A percentile compares a stretch with the other conserved stretches of the same genome.
Conservation (phyloP, 2,888 invertebrate species). For the Drymonia ruficornis region DNA sequence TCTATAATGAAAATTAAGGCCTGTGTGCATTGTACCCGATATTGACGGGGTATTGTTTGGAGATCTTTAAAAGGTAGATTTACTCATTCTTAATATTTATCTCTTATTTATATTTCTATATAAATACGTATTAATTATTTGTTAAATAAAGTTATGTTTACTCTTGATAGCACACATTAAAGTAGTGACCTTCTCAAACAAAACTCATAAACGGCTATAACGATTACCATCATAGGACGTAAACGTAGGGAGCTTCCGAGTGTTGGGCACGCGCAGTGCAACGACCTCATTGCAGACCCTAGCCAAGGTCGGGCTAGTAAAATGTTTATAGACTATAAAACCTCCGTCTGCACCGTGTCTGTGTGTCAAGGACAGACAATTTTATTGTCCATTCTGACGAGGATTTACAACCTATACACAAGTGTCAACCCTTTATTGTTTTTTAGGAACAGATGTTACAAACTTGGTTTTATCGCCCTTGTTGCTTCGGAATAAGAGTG, state of each 20-base stretch:
- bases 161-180: too few species aligned
- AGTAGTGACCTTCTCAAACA: background rate
- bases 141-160: too few species aligned
- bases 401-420: constrained; percentile 56
- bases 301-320: constrained; percentile 83
- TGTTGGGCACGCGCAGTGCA: constrained; percentile 73
- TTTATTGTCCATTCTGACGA: constrained; percentile 72
- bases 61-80: too few species aligned
- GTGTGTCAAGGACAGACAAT: constrained; percentile 82
- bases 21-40: too few species aligned
- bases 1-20: too few species aligned
- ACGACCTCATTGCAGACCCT: constrained; percentile 82
- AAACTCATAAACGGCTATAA: background rate
- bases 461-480: constrained; percentile 10
- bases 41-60: too few species aligned
- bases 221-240: constrained; percentile 49
- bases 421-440: constrained; percentile 55
- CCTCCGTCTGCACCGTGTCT: constrained; percentile 79
- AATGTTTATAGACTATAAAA: constrained; percentile 84
- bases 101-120: too few species aligned
- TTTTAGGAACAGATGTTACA: constrained; percentile 47
- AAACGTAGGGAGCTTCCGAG: constrained; percentile 52
- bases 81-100: too few species aligned
- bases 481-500: constrained; percentile 14
- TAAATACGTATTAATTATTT: too few species aligned